These are phyloP conservation scores for Sebastes vulpes DNA, from an alignment of 2,797 vertebrate species.

Conservation along the genomic window DNA sequence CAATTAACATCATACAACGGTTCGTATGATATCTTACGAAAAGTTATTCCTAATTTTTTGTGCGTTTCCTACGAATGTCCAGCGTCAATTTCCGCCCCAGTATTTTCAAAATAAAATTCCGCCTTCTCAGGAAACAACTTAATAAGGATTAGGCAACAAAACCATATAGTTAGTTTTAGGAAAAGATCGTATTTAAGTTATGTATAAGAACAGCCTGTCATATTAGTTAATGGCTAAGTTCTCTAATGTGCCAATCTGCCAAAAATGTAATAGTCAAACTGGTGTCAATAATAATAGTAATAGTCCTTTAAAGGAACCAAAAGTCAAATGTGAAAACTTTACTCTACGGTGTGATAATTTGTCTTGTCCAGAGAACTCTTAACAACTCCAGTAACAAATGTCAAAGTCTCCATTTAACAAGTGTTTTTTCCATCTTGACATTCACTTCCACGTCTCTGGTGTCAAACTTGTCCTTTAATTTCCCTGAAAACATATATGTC, in stretches of 20 bases:
- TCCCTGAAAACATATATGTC: slow-evolving; percentile 40
- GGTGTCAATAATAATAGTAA: neutral
- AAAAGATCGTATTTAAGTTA: too few relatives aligned
- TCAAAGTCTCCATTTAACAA: slow-evolving; percentile 39
- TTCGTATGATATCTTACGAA: too few relatives aligned
- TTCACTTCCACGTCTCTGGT: slow-evolving; percentile 15
- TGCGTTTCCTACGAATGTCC: too few relatives aligned
- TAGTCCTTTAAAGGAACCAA: neutral
- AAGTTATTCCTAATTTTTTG: too few relatives aligned
- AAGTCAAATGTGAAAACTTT: slow-evolving; percentile 13
- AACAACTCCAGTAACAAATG: slow-evolving; percentile 27
- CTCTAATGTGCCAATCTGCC: neutral
- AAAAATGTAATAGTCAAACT: neutral
- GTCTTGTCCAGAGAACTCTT: neutral
- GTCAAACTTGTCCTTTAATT: slow-evolving; percentile 63
- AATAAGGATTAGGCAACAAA: too few relatives aligned
- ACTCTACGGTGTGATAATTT: neutral
- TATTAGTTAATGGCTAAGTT: too few relatives aligned
- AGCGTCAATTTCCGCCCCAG: too few relatives aligned
- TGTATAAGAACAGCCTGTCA: too few relatives aligned
- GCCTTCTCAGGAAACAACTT: too few relatives aligned
- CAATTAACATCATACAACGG: too few relatives aligned
- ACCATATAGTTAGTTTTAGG: too few relatives aligned
- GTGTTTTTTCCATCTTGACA: slow-evolving; percentile 26
- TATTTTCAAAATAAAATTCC: too few relatives aligned